phyloP scores from a whole-genome alignment of 2,797 vertebrate species.

The Tapera naevia region DNA sequence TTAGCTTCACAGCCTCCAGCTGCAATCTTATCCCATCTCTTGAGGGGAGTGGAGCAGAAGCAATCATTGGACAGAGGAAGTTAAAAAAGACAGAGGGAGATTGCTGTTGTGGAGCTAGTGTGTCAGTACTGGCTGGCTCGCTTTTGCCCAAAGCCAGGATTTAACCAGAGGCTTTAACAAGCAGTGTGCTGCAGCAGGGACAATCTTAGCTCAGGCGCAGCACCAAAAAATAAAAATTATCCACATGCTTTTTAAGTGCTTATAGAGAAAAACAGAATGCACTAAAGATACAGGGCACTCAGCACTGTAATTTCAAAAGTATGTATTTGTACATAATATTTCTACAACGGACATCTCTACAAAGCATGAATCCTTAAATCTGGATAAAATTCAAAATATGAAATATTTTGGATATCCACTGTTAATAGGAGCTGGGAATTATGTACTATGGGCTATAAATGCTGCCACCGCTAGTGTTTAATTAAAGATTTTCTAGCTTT shows the following conservation, averaged over 20 bases:
- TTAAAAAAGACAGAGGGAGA: neutral
- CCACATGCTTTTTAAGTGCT: neutral
- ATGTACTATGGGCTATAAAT: neutral
- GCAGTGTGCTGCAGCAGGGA: neutral
- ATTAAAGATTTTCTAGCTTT: slow-evolving; percentile 2
- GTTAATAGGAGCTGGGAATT: neutral
- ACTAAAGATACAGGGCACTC: neutral
- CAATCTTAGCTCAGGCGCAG: neutral
- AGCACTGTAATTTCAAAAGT: neutral
- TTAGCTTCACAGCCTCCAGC: neutral
- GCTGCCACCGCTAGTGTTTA: neutral
- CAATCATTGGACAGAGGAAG: neutral
- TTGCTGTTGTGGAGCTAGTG: neutral
- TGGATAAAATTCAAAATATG: neutral
- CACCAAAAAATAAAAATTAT: neutral
- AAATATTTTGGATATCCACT: neutral
- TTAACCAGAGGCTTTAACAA: neutral
- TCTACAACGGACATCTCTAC: neutral
- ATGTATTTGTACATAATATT: neutral
- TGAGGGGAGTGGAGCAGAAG: neutral
- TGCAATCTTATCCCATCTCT: neutral
- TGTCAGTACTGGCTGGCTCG: neutral
- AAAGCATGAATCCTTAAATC: neutral
- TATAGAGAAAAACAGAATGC: neutral
- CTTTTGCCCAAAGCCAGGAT: neutral